Percentiles rank a stretch among this genome's conserved stretches.
phyloP scores from a whole-genome alignment of 2,888 invertebrate genomes.

The Orchesella flavescens region DNA sequence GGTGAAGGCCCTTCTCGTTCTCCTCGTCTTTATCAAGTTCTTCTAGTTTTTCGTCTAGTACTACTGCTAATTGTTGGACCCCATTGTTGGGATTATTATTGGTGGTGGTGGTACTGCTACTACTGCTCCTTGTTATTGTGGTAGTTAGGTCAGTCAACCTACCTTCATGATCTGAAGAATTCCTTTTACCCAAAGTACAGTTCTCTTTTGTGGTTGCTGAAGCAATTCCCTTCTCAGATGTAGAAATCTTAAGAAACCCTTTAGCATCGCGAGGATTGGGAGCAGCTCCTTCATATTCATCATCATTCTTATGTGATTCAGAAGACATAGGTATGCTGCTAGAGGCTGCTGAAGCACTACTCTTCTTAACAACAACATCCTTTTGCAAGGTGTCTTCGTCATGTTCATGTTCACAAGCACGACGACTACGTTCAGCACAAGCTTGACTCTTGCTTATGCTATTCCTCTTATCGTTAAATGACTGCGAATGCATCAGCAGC shows the following conservation, averaged over 20 bases:
- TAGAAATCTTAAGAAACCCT: slow-evolving; percentile 39
- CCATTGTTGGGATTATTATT: slow-evolving; percentile 16
- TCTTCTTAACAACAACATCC: slow-evolving; percentile 25
- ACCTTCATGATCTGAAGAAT: slow-evolving; percentile 35
- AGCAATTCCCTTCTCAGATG: not conserved
- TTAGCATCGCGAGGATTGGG: slow-evolving; percentile 54
- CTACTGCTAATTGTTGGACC: slow-evolving; percentile 36
- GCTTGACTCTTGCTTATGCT: slow-evolving; percentile 10
- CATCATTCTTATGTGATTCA: slow-evolving; percentile 49
- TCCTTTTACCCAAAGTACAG: slow-evolving; percentile 7
- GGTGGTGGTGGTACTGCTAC: slow-evolving; percentile 6
- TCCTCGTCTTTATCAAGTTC: not conserved
- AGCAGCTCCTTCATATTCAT: not conserved
- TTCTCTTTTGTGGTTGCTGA: slow-evolving; percentile 31
- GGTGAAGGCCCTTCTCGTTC: slow-evolving; percentile 48
- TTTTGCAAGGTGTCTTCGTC: slow-evolving; percentile 59
- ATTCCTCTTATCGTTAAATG: slow-evolving; percentile 44
- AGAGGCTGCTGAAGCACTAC: slow-evolving; percentile 5
- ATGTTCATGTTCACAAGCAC: slow-evolving; percentile 31
- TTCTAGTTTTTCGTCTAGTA: not conserved
- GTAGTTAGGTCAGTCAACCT: slow-evolving; percentile 69
- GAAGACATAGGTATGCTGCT: slow-evolving; percentile 3
- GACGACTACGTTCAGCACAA: slow-evolving; percentile 27
- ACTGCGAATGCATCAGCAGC: slow-evolving; percentile 21
- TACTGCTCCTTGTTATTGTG: slow-evolving; percentile 40